phyloP scores from a whole-genome alignment of 2,888 invertebrate species.

The Athalia rosae region DNA sequence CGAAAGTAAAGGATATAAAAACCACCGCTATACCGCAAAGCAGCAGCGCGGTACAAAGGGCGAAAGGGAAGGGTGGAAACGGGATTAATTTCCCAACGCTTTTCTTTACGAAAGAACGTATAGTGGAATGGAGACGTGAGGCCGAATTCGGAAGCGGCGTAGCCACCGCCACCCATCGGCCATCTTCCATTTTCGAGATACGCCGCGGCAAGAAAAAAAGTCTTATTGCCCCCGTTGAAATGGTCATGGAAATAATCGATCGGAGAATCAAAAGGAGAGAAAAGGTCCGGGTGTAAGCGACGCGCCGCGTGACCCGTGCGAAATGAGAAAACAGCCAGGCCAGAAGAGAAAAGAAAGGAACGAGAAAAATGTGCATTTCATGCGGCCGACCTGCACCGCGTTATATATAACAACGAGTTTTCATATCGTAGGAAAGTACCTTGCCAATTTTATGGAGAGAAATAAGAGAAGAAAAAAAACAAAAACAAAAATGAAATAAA shows the following conservation, averaged over 20 bases:
- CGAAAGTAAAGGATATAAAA: too few relatives aligned
- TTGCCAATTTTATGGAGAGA: too few relatives aligned
- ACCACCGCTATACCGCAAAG: too few relatives aligned
- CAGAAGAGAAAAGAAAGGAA: background rate
- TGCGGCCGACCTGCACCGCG: too few relatives aligned
- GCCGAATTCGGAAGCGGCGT: too few relatives aligned
- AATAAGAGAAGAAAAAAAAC: too few relatives aligned
- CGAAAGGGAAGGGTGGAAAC: constrained; percentile 32
- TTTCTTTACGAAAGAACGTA: background rate
- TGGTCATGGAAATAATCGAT: constrained; percentile 32
- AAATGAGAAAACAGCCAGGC: background rate
- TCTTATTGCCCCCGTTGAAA: constrained; percentile 16
- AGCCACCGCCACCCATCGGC: too few relatives aligned
- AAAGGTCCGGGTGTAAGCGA: constrained; percentile 1
- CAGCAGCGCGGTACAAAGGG: too few relatives aligned
- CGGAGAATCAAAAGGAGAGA: constrained; percentile 32
- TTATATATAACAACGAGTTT: too few relatives aligned
- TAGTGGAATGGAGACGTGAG: background rate
- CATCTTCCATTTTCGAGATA: background rate
- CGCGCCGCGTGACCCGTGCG: too few relatives aligned
- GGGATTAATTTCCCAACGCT: constrained; percentile 42
- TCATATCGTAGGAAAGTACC: too few relatives aligned
- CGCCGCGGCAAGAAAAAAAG: background rate
- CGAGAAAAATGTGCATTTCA: background rate
- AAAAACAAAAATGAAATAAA: too few relatives aligned